These are phyloP conservation scores for Boulengeromyrus knoepffleri DNA, from an alignment of 2,113 vertebrate species.

Conservation along the genomic window DNA sequence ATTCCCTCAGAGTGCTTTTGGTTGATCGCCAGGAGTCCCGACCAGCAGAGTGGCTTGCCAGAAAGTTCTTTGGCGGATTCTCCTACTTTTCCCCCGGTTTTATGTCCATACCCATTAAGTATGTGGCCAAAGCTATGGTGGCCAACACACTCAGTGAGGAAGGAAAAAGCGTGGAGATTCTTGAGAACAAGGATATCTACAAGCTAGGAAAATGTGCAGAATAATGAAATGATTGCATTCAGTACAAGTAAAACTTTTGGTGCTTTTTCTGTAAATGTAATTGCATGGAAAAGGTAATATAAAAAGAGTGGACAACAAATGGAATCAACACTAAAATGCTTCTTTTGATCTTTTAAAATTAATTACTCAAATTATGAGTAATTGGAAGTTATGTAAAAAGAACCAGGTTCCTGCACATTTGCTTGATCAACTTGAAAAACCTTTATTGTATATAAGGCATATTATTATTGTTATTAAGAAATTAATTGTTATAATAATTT, in stretches of 20 bases:
- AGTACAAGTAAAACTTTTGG: neutral
- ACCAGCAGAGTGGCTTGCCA: slow-evolving; percentile 56
- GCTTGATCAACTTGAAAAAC: neutral
- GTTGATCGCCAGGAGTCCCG: slow-evolving; percentile 62
- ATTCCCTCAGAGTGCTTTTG: slow-evolving; percentile 53
- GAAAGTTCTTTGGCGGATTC: slow-evolving; percentile 54
- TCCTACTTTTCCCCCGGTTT: slow-evolving; percentile 43
- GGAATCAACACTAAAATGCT: neutral
- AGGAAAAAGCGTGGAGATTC: slow-evolving; percentile 50
- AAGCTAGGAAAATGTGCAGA: slow-evolving; percentile 45
- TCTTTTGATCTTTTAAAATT: neutral
- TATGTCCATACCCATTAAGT: slow-evolving; percentile 55
- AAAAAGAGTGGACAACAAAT: neutral
- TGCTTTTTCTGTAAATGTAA: neutral
- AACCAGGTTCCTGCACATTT: neutral
- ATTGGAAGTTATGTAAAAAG: neutral
- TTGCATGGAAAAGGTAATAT: neutral
- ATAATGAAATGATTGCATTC: slow-evolving; percentile 26
- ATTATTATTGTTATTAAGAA: neutral
- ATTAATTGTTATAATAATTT: neutral
- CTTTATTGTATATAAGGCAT: neutral
- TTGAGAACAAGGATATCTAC: slow-evolving; percentile 66
- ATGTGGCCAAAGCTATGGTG: slow-evolving; percentile 52
- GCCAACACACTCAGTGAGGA: slow-evolving; percentile 57
- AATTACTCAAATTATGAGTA: neutral